Evolutionary conservation across 2,888 invertebrate species (phyloP).

Genomic region (Cecidostiba fungosa): DNA sequence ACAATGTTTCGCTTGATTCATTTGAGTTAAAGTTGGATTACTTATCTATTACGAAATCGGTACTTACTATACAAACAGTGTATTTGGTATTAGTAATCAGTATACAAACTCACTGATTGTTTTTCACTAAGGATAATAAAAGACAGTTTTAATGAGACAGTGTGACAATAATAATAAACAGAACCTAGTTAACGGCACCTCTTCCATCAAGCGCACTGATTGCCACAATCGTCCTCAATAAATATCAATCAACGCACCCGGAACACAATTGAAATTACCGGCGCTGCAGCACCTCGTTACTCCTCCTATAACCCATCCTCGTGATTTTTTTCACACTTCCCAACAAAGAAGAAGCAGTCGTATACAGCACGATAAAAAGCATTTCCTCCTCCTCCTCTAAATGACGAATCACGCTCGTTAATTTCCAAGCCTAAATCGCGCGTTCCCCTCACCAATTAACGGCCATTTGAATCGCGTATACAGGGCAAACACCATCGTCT

Average conservation of each 20-base stretch:
- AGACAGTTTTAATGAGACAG: no score
- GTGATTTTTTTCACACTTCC: slow-evolving; percentile 28
- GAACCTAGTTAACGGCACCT: slow-evolving; percentile 1
- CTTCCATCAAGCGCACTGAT: slow-evolving; percentile 26
- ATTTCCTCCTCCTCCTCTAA: slow-evolving; percentile 24
- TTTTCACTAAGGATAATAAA: no score
- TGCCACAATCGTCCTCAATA: slow-evolving; percentile 5
- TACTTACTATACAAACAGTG: no score
- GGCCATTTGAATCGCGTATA: slow-evolving; percentile 24
- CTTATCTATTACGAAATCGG: no score
- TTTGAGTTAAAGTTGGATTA: no score
- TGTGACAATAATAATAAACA: not conserved
- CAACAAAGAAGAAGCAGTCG: not conserved
- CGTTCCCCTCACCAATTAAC: slow-evolving; percentile 41
- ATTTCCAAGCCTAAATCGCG: slow-evolving; percentile 36
- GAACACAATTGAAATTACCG: slow-evolving; percentile 12
- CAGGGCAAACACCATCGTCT: not conserved
- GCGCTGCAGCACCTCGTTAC: not conserved
- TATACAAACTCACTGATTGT: no score
- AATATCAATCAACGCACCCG: not conserved
- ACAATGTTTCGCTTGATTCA: no score
- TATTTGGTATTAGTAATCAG: no score
- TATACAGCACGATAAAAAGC: slow-evolving; percentile 15
- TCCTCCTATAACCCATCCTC: not conserved
- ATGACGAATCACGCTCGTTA: slow-evolving; percentile 58